Conservation (phyloP, 2,888 invertebrate genomes). For the Gonocerus acuteangulatus region DNA sequence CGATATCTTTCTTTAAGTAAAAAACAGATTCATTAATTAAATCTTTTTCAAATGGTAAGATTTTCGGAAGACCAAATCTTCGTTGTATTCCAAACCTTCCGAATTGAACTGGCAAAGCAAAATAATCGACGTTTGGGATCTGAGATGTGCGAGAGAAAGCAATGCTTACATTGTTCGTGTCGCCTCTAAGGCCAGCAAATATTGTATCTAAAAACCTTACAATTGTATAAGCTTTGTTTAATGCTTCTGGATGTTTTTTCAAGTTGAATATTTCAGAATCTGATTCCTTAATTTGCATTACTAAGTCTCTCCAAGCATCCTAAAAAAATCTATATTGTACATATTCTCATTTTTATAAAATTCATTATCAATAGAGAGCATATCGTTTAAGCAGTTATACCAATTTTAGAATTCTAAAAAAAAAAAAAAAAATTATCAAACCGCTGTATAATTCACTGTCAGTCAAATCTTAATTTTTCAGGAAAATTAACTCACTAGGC, state of each 20-base stretch:
- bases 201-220: slow-evolving; percentile 29
- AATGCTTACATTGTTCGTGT: slow-evolving; percentile 27
- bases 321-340: slow-evolving; percentile 21
- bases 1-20: slow-evolving; percentile 26
- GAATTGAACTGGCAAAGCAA: slow-evolving; percentile 30
- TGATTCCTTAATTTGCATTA: slow-evolving; percentile 21
- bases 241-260: slow-evolving; percentile 27
- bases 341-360: neutral
- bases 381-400: neutral
- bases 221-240: slow-evolving; percentile 30
- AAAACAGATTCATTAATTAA: slow-evolving; percentile 29
- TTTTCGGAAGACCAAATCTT: slow-evolving; percentile 30
- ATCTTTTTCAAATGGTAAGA: slow-evolving; percentile 27
- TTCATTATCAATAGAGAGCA: neutral
- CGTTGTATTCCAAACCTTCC: slow-evolving; percentile 28
- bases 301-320: slow-evolving; percentile 23
- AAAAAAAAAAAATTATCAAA: no score
- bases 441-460: no score
- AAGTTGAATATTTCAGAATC: slow-evolving; percentile 15
- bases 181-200: slow-evolving; percentile 28
- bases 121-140: slow-evolving; percentile 32
- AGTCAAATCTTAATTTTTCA: no score
- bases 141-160: slow-evolving; percentile 26
- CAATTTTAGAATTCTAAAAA: no score
- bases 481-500: no score